Evolutionary conservation across 2,797 vertebrate genomes (phyloP).

Genomic region (Leptatherina wallacei): DNA sequence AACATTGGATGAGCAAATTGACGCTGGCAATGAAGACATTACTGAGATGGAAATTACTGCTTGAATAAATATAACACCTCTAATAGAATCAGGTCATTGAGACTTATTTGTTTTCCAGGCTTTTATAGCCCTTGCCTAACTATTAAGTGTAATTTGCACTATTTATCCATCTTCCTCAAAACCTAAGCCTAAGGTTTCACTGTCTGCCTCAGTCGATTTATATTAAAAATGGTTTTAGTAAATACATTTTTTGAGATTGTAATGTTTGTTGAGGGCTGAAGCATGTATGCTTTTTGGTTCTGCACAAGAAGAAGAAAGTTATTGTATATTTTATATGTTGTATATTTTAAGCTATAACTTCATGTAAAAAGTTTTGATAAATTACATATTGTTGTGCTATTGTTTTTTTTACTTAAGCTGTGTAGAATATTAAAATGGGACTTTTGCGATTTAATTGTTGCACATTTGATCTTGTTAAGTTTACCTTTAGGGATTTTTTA

Average conservation of each 20-base stretch:
- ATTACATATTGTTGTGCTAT: neutral
- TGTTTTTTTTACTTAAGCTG: neutral
- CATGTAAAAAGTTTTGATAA: neutral
- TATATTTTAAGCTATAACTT: neutral
- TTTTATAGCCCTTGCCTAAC: constrained; percentile 23
- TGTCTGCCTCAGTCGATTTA: constrained; percentile 12
- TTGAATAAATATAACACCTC: neutral
- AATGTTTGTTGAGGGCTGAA: neutral
- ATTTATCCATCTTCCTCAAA: neutral
- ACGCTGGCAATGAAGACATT: neutral
- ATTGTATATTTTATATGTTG: neutral
- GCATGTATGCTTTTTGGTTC: neutral
- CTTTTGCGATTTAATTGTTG: neutral
- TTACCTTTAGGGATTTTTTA: constrained; percentile 23
- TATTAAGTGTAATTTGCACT: constrained; percentile 49
- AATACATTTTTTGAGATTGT: neutral
- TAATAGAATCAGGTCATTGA: constrained; percentile 11
- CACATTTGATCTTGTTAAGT: constrained; percentile 19
- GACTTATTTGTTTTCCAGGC: constrained; percentile 2
- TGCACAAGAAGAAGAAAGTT: neutral
- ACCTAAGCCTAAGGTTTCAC: neutral
- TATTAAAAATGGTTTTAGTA: constrained; percentile 23
- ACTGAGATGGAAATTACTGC: constrained; percentile 2
- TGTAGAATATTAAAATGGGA: neutral
- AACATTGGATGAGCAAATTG: constrained; percentile 10